These are phyloP conservation scores for Whitmania pigra DNA, from an alignment of 1,140 invertebrate species.

Conservation along the genomic window DNA sequence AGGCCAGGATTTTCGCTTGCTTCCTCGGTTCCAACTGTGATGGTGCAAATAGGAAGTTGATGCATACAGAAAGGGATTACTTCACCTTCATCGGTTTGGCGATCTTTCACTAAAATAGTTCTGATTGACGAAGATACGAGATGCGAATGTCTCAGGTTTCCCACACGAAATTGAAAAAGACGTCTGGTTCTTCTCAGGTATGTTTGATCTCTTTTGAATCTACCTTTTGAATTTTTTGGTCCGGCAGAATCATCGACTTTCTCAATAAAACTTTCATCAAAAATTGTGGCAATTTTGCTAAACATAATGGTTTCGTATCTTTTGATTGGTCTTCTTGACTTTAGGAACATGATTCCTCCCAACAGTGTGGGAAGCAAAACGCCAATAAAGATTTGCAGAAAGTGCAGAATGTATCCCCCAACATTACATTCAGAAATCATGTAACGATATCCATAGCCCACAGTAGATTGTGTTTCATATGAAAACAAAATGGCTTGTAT, in stretches of 20 bases:
- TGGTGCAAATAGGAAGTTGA: not conserved
- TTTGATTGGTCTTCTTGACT: not conserved
- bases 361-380: not conserved
- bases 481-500: constrained; percentile 7
- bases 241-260: not conserved
- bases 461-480: constrained; percentile 4
- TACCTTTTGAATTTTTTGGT: not conserved
- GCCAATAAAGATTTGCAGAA: constrained; percentile 1
- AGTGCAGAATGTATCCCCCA: not conserved
- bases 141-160: constrained; percentile 5
- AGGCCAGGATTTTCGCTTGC: not conserved
- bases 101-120: not conserved
- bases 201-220: not conserved
- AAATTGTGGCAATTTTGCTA: constrained; percentile 1
- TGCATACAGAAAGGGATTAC: constrained; percentile 8
- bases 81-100: not conserved
- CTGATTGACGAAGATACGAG: not conserved
- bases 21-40: not conserved
- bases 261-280: not conserved
- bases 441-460: not conserved
- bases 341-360: not conserved
- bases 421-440: not conserved
- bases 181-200: not conserved
- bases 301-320: not conserved
- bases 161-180: not conserved